These are phyloP conservation scores for Lepidochitona cinerea DNA, from an alignment of 2,888 invertebrate genomes.

Conservation along the genomic window DNA sequence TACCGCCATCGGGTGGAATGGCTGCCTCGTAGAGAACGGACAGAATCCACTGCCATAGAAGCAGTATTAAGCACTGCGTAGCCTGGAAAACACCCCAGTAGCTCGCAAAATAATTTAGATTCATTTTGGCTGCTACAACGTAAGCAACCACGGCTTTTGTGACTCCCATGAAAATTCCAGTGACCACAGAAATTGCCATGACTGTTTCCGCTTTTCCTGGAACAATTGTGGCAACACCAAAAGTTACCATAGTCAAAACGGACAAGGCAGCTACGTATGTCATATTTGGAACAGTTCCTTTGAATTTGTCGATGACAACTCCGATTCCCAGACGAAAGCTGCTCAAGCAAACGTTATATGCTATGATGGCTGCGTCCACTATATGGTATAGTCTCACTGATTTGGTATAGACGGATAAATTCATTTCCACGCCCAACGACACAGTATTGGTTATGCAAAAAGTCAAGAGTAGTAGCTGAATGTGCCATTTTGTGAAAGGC, in stretches of 20 bases:
- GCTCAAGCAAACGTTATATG: neutral
- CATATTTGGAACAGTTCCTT: neutral
- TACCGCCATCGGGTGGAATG: neutral
- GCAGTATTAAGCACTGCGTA: neutral
- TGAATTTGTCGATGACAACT: neutral
- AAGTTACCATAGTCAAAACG: neutral
- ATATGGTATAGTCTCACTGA: neutral
- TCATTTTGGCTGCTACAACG: neutral
- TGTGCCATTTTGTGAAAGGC: neutral
- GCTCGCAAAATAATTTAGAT: neutral
- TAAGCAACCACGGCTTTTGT: neutral
- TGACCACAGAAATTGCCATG: neutral
- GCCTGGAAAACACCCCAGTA: neutral
- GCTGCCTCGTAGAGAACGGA: neutral
- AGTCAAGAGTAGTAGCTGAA: neutral
- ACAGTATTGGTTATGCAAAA: neutral
- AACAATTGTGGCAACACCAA: neutral
- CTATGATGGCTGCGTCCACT: neutral
- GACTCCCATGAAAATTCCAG: neutral
- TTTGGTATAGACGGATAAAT: neutral
- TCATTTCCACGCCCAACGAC: neutral
- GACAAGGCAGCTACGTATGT: neutral
- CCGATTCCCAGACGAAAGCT: neutral
- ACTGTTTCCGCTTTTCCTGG: neutral
- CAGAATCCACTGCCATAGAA: neutral